A percentile compares a stretch with the other conserved stretches of the same genome.
Evolutionary conservation across 2,888 invertebrate genomes (phyloP).

Genomic region (Orthosia incerta): DNA sequence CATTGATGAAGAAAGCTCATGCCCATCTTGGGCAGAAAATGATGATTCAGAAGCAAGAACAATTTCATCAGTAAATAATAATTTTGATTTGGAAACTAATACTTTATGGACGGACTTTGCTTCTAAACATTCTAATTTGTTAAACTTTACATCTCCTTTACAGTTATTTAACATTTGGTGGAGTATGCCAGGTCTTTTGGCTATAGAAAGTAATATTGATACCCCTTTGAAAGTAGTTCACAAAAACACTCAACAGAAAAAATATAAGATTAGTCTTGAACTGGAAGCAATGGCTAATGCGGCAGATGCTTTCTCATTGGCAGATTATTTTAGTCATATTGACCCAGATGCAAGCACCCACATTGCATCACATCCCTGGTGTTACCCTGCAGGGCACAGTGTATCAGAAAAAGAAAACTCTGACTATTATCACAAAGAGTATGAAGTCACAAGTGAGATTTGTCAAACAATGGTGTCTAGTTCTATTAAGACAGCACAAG

Average conservation of each 20-base stretch:
- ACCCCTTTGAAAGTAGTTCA: conserved; percentile 43
- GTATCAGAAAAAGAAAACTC: conserved; percentile 81
- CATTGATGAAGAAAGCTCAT: conserved; percentile 83
- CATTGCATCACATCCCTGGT: conserved; percentile 81
- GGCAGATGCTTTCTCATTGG: conserved; percentile 83
- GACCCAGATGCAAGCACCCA: conserved; percentile 63
- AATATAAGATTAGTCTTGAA: conserved; percentile 56
- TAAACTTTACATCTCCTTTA: conserved; percentile 60
- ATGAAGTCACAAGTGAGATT: conserved; percentile 76
- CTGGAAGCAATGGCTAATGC: conserved; percentile 75
- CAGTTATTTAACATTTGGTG: conserved; percentile 83
- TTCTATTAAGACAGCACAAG: conserved; percentile 72
- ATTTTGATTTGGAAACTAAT: conserved; percentile 53
- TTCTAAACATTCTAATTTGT: conserved; percentile 62
- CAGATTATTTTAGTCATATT: conserved; percentile 75
- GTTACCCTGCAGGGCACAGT: conserved; percentile 77
- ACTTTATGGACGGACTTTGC: conserved; percentile 69
- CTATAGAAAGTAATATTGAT: conserved; percentile 44
- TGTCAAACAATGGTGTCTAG: conserved; percentile 72
- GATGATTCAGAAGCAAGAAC: conserved; percentile 73
- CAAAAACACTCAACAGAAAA: conserved; percentile 58
- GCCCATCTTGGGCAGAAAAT: conserved; percentile 82
- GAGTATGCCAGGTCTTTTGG: conserved; percentile 78
- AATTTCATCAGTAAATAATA: conserved; percentile 39
- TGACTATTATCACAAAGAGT: conserved; percentile 72